phyloP scores from a whole-genome alignment of 2,888 invertebrate genomes.

The Apamea anceps region DNA sequence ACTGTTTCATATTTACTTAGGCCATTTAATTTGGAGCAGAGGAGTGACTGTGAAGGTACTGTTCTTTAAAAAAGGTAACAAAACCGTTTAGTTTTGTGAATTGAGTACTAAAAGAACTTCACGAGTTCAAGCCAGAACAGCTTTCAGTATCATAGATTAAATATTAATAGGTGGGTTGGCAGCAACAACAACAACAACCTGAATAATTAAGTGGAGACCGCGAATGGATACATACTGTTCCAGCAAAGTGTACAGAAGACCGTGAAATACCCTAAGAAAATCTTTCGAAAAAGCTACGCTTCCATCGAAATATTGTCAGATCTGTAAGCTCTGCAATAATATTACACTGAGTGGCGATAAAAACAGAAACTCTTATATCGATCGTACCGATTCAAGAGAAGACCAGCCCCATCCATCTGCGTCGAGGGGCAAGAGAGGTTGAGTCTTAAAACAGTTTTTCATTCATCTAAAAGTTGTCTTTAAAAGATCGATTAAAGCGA shows the following conservation, averaged over 20 bases:
- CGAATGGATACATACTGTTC: neutral
- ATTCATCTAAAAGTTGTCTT: neutral
- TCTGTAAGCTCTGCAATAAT: neutral
- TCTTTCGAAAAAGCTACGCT: neutral
- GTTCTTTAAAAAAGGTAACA: neutral
- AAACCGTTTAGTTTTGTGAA: neutral
- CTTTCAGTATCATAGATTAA: neutral
- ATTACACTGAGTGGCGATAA: neutral
- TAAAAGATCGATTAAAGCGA: neutral
- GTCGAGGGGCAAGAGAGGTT: too few relatives aligned
- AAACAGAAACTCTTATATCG: neutral
- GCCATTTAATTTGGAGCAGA: neutral
- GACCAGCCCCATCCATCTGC: neutral
- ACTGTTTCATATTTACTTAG: slow-evolving; percentile 3
- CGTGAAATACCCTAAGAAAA: neutral
- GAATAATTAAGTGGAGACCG: too few relatives aligned
- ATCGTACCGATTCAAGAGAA: neutral
- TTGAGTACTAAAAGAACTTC: neutral
- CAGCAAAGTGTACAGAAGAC: neutral
- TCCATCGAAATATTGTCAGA: neutral
- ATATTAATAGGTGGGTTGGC: too few relatives aligned
- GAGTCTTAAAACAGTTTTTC: neutral
- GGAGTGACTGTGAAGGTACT: too few relatives aligned
- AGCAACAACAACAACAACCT: too few relatives aligned
- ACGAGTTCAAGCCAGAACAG: neutral